Conservation (phyloP, 2,113 vertebrate species). For the Saguinus midas region DNA sequence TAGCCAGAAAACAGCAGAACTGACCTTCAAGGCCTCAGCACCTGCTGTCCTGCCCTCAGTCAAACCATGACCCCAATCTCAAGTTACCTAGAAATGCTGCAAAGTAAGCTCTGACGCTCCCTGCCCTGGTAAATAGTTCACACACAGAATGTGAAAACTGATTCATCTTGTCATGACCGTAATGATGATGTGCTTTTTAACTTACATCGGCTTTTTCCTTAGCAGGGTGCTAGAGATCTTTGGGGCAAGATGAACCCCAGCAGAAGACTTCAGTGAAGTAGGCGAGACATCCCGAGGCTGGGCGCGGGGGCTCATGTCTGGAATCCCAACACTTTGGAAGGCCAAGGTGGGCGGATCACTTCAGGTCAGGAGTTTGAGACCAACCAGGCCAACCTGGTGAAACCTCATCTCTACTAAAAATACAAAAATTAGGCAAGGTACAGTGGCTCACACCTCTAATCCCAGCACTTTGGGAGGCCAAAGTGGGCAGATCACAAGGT, state of each 20-base stretch:
- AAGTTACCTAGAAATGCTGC: background rate
- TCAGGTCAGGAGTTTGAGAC: too few relatives aligned
- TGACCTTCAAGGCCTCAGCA: background rate
- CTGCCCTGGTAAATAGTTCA: background rate
- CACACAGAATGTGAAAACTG: fast-evolving
- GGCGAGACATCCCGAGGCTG: background rate
- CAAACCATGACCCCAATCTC: background rate
- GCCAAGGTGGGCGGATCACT: too few relatives aligned
- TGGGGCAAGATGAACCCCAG: background rate
- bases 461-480: too few relatives aligned
- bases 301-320: too few relatives aligned
- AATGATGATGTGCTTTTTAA: background rate
- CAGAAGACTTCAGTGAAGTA: background rate
- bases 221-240: background rate
- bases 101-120: fast-evolving
- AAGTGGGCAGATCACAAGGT: too few relatives aligned
- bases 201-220: background rate
- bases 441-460: too few relatives aligned
- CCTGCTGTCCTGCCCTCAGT: background rate
- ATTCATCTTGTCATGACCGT: background rate
- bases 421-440: too few relatives aligned
- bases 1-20: background rate
- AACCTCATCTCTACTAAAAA: too few relatives aligned
- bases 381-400: too few relatives aligned
- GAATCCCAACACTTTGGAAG: too few relatives aligned